Evolutionary conservation across 2,797 vertebrate species (phyloP), one percentile per base, ranked within the genome.

Genomic region (Lemur catta): DNA sequence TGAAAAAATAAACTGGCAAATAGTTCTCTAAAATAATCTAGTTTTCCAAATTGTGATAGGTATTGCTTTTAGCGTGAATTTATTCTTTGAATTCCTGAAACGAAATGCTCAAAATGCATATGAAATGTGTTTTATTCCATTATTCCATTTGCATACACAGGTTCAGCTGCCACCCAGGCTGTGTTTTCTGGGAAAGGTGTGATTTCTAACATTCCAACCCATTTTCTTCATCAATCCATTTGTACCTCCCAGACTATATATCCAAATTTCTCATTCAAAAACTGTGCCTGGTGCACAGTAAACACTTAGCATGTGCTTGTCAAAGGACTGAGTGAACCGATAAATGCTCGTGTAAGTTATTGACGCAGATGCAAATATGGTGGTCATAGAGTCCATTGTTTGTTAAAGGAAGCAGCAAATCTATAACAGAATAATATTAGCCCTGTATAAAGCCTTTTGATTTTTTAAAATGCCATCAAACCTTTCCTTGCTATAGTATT

Each of bases 221-320:
- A 11, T 78, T 90, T 71, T 55, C 76, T 74, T 72, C 67, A 72
- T 26, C 52, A 87, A 18, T 78, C 94, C 61, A n/a, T 78, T 75
- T 89, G 35, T 43, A 76, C 6, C 65, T 94, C 35, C 72, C 10
- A n/a, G 71, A 57, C 11, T 65, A 82, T 4, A 24, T 48, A 43
- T 59, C 75, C 33, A 74, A 87, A 75, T 33, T 72, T 81, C 92
- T 80, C 61, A 80, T 78, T 82, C 67, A 69, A 85, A 95, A 91
- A 26, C 24, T 78, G 17, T 80, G 78, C 22, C 26, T 17, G 11
- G 7, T 50, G 52, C 26, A n/a, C 12, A 41, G 24, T 67, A 79
- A 95, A 63, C 14, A 35, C 33, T 81, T 63, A 93, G 24, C 74
- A 12, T 6, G 26, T 50, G 52, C 17, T 59, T 22, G 43, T 5